These are phyloP conservation scores for Centropristis striata DNA, from an alignment of 2,113 vertebrate genomes.

Conservation along the genomic window DNA sequence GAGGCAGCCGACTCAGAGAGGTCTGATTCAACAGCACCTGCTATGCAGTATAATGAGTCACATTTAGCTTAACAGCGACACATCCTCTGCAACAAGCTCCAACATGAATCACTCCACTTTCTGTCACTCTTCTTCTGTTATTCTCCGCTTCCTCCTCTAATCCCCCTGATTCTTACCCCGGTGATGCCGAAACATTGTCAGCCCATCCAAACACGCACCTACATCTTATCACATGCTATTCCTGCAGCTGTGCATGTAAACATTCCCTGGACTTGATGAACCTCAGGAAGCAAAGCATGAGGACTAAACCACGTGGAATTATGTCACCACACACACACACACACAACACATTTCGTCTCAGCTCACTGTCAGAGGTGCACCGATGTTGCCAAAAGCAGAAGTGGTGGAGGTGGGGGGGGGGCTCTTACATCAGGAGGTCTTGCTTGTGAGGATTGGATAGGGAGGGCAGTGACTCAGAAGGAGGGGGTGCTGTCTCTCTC, in stretches of 20 bases:
- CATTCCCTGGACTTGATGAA: conserved; percentile 11
- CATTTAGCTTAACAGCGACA: conserved; percentile 34
- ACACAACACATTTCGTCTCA: conserved; percentile 5
- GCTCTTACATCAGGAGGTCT: background rate
- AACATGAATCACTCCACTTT: conserved; percentile 31
- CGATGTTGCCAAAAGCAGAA: background rate
- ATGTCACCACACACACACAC: conserved; percentile 10
- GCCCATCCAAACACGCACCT: background rate
- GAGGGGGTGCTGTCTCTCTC: background rate
- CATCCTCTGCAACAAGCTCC: conserved; percentile 38
- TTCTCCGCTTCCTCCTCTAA: conserved; percentile 15
- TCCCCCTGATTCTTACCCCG: background rate
- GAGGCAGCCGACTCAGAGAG: conserved; percentile 15
- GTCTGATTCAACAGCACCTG: conserved; percentile 53
- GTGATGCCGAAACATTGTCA: background rate
- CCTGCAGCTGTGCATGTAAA: background rate
- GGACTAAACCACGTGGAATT: conserved; percentile 6
- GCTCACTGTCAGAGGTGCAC: background rate
- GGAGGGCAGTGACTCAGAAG: conserved; percentile 15
- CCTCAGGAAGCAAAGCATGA: background rate
- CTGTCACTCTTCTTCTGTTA: conserved; percentile 32
- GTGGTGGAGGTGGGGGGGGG: background rate
- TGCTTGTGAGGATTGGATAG: conserved; percentile 2
- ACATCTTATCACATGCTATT: conserved; percentile 1
- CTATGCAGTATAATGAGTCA: conserved; percentile 54